These are phyloP conservation scores for Aphelenchoides fujianensis DNA, from an alignment of 1,140 invertebrate genomes.

Conservation along the genomic window DNA sequence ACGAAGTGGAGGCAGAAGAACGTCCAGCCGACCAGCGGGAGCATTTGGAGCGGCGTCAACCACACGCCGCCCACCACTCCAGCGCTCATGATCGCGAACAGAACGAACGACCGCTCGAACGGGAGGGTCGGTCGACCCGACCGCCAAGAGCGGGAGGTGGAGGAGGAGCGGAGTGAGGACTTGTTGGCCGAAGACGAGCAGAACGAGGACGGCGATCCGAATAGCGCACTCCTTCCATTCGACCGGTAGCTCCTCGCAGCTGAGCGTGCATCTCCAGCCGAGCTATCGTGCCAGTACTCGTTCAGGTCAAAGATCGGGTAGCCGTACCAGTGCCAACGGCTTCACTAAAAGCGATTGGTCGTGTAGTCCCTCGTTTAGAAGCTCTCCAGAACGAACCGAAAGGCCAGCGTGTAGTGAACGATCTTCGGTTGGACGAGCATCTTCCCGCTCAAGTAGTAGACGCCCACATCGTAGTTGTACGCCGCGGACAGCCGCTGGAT, in stretches of 20 bases:
- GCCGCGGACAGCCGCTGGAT: slow-evolving; percentile 38
- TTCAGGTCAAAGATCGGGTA: slow-evolving; percentile 50
- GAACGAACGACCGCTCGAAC: neutral
- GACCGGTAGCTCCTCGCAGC: too few relatives aligned
- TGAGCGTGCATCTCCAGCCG: slow-evolving; percentile 26
- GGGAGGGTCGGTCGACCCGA: neutral
- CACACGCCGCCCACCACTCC: neutral
- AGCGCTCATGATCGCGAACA: neutral
- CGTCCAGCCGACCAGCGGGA: neutral
- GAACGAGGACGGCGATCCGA: neutral
- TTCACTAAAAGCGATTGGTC: too few relatives aligned
- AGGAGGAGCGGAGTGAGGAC: neutral
- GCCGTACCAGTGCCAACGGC: neutral
- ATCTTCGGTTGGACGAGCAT: slow-evolving; percentile 41
- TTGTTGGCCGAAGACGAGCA: neutral
- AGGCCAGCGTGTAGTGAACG: slow-evolving; percentile 49
- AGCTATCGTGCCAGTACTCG: slow-evolving; percentile 40
- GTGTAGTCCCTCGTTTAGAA: too few relatives aligned
- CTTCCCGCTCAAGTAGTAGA: slow-evolving; percentile 47
- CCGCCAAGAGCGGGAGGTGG: neutral
- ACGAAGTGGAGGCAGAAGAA: neutral
- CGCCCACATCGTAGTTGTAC: slow-evolving; percentile 51
- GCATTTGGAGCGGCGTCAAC: neutral
- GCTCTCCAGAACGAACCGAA: too few relatives aligned
- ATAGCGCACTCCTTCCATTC: neutral